These are phyloP conservation scores for Forpus xanthops DNA, from an alignment of 2,797 vertebrate genomes.

Conservation along the genomic window DNA sequence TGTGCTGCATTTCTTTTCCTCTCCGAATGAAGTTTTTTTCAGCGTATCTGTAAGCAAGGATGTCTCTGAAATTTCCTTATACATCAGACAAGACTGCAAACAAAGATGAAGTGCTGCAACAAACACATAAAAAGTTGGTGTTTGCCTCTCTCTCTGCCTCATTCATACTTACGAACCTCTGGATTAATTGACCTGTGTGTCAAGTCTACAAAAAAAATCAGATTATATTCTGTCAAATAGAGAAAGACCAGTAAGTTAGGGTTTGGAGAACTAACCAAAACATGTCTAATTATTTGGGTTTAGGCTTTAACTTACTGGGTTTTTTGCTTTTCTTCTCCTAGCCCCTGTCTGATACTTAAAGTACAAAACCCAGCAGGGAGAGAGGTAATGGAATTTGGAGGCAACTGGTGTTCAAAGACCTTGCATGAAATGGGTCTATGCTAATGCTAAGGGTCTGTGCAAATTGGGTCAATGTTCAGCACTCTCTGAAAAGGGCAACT, in stretches of 20 bases:
- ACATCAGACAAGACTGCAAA: constrained; percentile 26
- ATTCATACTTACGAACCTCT: not conserved
- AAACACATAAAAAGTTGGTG: not conserved
- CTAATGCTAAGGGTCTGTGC: not conserved
- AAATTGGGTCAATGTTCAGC: not conserved
- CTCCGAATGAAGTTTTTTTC: not conserved
- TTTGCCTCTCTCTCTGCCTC: constrained; percentile 14
- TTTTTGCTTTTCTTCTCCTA: constrained; percentile 32
- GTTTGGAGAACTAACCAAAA: constrained; percentile 42
- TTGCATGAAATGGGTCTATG: constrained; percentile 38
- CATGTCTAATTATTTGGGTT: constrained; percentile 38
- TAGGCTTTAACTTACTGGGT: constrained; percentile 25
- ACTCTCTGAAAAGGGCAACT: not conserved
- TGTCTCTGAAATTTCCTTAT: constrained; percentile 20
- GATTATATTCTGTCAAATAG: constrained; percentile 31
- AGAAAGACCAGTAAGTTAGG: constrained; percentile 25
- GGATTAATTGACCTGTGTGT: constrained; percentile 18
- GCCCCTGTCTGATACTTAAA: constrained; percentile 35
- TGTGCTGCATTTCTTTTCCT: not conserved
- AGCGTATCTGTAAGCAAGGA: not conserved
- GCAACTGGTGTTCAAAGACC: constrained; percentile 55
- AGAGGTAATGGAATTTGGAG: constrained; percentile 63
- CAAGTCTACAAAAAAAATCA: not conserved
- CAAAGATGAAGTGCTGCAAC: constrained; percentile 21
- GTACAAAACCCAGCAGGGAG: constrained; percentile 65